Evolutionary conservation across 2,888 invertebrate genomes (phyloP), one percentile per base, ranked within the genome.

Genomic region (Empis livida): DNA sequence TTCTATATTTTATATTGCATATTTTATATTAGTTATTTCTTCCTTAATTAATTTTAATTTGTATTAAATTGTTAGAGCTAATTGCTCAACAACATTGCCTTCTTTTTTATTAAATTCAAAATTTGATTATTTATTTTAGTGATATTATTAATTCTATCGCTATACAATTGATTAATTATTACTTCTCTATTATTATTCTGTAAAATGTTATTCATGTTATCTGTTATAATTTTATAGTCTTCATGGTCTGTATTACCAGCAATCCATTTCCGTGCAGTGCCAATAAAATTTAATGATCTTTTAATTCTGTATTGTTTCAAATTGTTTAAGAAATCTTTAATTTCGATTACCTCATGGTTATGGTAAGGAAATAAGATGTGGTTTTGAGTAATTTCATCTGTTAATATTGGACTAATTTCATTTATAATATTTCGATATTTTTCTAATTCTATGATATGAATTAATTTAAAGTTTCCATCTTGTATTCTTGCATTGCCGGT

Each of bases 31-130:
- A 31, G 50, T 20, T 44, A 54, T 27, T 47, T 54, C 51, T 45
- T 53, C 49, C 30, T 51, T 49, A 31, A 51, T 47, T 42, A 53
- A 43, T 43, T 50, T 38, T 42, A 51, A 35, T 44, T 51, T 51
- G 38, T 50, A 47, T 45, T 49, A 49, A 13, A 50, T 37, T 43
- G 42, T 44, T n/a, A 43, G 39, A 16, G 43, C 45, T 44, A 47
- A 13, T 42, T 49, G 39, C 11, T 47, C 37, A 13, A 42, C 41
- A 20, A 48, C 37, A 16, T 45, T 42, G 23, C 47, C 42, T 13
- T 49, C 38, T 27, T 44, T 44, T 46, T 43, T 35, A 47, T 37
- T 17, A 14, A 8, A 35, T 46, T 51, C 31, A 44, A n/a, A 30
- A 51, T 51, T 15, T 44, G 20, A 43, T 48, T 48, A 16, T 47